These are phyloP conservation scores for Elgaria multicarinata DNA, from an alignment of 2,113 vertebrate species.

Conservation along the genomic window DNA sequence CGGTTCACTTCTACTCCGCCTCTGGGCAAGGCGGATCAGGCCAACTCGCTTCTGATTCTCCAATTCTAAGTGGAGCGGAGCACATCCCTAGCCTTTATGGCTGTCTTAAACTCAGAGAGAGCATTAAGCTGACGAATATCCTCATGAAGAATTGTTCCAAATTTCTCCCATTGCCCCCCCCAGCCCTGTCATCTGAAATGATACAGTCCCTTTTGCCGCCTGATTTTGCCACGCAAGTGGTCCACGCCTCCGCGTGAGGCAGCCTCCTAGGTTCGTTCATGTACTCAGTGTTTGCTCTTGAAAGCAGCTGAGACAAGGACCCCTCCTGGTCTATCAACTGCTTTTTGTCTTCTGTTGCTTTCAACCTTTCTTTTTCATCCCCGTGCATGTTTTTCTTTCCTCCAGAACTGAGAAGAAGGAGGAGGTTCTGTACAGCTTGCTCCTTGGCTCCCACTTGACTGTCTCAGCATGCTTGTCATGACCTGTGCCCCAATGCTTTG, in stretches of 20 bases:
- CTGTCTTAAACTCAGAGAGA: too few species aligned
- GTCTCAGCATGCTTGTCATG: not conserved
- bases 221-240: not conserved
- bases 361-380: not conserved
- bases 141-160: too few species aligned
- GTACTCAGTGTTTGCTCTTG: not conserved
- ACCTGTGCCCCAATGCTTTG: accelerated
- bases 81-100: too few species aligned
- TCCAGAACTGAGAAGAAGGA: not conserved
- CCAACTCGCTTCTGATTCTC: too few species aligned
- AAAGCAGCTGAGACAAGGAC: not conserved
- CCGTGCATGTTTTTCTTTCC: not conserved
- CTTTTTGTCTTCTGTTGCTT: constrained; percentile 24
- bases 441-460: not conserved
- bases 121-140: too few species aligned
- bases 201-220: not conserved
- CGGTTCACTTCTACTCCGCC: too few species aligned
- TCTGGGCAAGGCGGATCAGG: too few species aligned
- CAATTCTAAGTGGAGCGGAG: too few species aligned
- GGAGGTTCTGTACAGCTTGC: constrained; percentile 16
- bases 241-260: not conserved
- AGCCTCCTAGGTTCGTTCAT: not conserved
- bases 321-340: not conserved
- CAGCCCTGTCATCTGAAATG: not conserved
- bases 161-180: too few species aligned